phyloP scores from a whole-genome alignment of 2,888 invertebrate species.

The Subacronicta megacephala region DNA sequence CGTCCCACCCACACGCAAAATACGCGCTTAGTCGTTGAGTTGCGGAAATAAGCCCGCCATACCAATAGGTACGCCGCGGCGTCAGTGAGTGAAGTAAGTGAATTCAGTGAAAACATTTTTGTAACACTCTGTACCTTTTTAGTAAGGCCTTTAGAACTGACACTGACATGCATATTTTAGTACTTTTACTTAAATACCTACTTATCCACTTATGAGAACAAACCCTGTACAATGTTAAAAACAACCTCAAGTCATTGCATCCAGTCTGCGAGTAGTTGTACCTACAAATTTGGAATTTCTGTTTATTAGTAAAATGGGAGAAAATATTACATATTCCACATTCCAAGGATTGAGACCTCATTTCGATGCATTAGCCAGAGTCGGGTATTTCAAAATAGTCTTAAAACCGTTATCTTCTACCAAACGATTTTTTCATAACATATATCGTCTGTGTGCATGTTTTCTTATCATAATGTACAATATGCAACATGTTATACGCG shows the following conservation, averaged over 20 bases:
- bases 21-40: too few species aligned
- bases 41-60: too few species aligned
- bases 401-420: constrained; percentile 53
- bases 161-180: too few species aligned
- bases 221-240: neutral
- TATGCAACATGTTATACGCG: constrained; percentile 74
- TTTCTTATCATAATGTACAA: constrained; percentile 71
- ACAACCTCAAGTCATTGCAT: neutral
- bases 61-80: too few species aligned
- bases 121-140: too few species aligned
- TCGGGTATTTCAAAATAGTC: constrained; percentile 76
- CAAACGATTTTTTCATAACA: constrained; percentile 62
- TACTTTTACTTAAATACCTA: constrained; percentile 17
- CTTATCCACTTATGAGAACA: constrained; percentile 16
- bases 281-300: neutral
- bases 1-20: too few species aligned
- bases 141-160: too few species aligned
- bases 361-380: constrained; percentile 73
- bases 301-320: constrained; percentile 38
- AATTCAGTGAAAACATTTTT: too few species aligned
- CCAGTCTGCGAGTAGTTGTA: too few species aligned
- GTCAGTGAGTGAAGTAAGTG: too few species aligned
- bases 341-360: constrained; percentile 73
- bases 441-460: constrained; percentile 65
- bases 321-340: constrained; percentile 45